Conservation (phyloP, 1,140 invertebrate genomes). For the Melitaea cinxia region DNA sequence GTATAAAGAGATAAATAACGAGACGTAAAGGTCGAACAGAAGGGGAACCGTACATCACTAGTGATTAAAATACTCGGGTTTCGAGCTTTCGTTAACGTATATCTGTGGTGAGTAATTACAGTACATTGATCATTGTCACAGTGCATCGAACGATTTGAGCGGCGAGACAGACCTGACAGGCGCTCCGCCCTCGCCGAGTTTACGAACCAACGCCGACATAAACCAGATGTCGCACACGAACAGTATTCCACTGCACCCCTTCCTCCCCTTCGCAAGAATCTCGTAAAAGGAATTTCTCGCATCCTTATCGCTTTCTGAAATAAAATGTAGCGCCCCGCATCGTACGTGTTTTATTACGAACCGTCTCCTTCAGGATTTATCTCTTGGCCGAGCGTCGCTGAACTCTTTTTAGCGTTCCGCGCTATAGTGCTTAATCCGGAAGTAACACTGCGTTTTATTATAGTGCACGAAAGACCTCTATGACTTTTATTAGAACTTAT, state of each 20-base stretch:
- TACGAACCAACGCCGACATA: constrained; percentile 49
- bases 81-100: constrained; percentile 34
- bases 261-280: constrained; percentile 60
- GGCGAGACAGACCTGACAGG: constrained; percentile 26
- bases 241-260: constrained; percentile 48
- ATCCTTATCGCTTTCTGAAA: constrained; percentile 78
- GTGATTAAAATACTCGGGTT: constrained; percentile 33
- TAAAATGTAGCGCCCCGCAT: constrained; percentile 71
- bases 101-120: constrained; percentile 39
- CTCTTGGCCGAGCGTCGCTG: constrained; percentile 57
- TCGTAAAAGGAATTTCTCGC: constrained; percentile 77
- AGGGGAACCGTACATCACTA: constrained; percentile 31
- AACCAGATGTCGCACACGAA: constrained; percentile 71
- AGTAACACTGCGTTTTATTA: constrained; percentile 30
- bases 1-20: constrained; percentile 33
- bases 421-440: constrained; percentile 34
- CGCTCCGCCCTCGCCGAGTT: constrained; percentile 36
- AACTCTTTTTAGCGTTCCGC: constrained; percentile 39
- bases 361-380: constrained; percentile 73
- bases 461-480: constrained; percentile 26
- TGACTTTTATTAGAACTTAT: constrained; percentile 7
- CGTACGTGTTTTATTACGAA: constrained; percentile 78
- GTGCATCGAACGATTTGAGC: constrained; percentile 34
- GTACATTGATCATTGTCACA: constrained; percentile 40
- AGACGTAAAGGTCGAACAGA: constrained; percentile 30